phyloP scores from a whole-genome alignment of 2,113 vertebrate genomes.

The Heliornis fulica region DNA sequence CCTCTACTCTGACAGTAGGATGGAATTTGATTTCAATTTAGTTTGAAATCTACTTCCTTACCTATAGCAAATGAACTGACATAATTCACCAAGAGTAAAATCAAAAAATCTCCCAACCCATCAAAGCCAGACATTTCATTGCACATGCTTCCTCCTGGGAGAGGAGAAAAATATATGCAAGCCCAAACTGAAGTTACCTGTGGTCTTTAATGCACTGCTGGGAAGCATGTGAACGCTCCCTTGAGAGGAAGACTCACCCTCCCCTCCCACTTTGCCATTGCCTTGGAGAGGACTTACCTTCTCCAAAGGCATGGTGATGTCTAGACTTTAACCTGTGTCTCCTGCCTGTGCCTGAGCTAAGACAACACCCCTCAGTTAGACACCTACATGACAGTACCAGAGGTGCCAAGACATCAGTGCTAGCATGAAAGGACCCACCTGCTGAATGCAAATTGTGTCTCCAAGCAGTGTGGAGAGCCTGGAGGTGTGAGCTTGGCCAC shows the following conservation, averaged over 20 bases:
- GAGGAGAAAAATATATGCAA: not conserved
- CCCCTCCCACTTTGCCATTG: not conserved
- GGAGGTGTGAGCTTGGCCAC: not conserved
- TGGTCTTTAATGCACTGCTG: not conserved
- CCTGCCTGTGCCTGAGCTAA: not conserved
- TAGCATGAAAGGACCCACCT: too few species aligned
- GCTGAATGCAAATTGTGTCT: not conserved
- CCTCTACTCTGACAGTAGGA: not conserved
- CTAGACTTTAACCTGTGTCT: not conserved
- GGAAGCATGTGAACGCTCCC: not conserved
- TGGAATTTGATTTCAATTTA: not conserved
- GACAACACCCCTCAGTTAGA: not conserved
- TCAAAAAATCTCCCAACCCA: not conserved
- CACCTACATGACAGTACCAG: not conserved
- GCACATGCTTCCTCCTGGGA: not conserved
- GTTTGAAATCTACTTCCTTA: not conserved
- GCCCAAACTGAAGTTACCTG: not conserved
- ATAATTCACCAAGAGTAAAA: not conserved
- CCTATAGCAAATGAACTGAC: not conserved
- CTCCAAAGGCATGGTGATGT: not conserved
- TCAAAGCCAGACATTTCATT: not conserved
- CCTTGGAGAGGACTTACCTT: not conserved
- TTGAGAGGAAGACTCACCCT: not conserved
- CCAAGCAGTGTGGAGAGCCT: not conserved
- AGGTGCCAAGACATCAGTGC: not conserved